phyloP scores from a whole-genome alignment of 2,797 vertebrate species.

The Brachyalestes nurse region DNA sequence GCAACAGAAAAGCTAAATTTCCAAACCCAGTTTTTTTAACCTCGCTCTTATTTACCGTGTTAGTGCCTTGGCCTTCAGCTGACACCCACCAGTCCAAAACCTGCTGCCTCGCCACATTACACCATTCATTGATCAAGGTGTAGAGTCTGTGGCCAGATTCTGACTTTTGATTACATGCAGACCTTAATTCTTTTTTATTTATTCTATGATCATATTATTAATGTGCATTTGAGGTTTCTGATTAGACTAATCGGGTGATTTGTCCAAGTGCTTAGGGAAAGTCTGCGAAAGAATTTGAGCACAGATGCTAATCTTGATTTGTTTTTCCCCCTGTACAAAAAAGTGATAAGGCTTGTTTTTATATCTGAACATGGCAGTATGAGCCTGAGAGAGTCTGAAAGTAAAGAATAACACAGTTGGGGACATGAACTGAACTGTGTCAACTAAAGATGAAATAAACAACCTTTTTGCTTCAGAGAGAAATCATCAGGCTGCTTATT shows the following conservation, averaged over 20 bases:
- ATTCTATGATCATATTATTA: background rate
- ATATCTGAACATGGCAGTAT: background rate
- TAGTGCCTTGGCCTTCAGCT: background rate
- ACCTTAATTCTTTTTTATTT: background rate
- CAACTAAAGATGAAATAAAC: constrained; percentile 36
- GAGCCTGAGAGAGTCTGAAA: constrained; percentile 1
- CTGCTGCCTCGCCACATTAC: background rate
- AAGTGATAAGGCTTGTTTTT: constrained; percentile 9
- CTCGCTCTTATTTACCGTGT: background rate
- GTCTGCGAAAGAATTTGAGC: constrained; percentile 1
- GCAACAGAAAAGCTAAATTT: constrained; percentile 21
- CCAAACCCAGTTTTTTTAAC: background rate
- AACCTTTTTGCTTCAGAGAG: background rate
- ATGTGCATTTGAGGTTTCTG: background rate
- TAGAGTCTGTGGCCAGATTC: background rate
- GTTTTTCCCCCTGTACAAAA: constrained; percentile 16
- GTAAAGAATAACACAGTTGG: constrained; percentile 44
- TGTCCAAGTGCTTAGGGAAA: constrained; percentile 4
- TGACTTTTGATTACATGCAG: background rate
- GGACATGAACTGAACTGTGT: background rate
- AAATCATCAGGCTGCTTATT: background rate
- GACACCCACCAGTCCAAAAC: background rate
- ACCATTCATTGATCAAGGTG: background rate
- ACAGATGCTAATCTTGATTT: constrained; percentile 24
- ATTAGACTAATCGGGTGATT: background rate